Base-by-base conservation (phyloP, 2,797 vertebrate genomes). In the Prionace glauca region DNA sequence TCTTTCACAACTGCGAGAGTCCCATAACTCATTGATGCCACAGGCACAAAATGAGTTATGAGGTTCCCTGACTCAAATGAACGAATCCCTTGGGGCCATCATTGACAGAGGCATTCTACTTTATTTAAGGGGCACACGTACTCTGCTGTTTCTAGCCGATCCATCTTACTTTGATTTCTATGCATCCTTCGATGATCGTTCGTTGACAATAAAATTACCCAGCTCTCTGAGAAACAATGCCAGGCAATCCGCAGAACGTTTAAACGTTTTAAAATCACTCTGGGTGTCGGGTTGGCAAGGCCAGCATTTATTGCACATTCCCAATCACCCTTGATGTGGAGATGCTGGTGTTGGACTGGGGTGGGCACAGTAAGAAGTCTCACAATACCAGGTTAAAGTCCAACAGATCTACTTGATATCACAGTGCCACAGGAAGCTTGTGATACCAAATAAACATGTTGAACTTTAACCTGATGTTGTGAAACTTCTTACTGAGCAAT, bases 41-140 rank as follows among this genome's bases (percentile, higher is more conserved):
- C 50, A 16, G 71, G 93, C 93, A 77, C 93, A 56, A 74, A 72
- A 95, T 95, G 71, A 95, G 41, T 95, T 95, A 74, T 95, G 93
- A 77, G 69, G 45, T 56, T 45, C 69, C n/a, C 56, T 60, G 71
- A 95, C 41, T 14, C 41, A 95, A 72, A 45, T 77, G 71, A 95
- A 74, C 14, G 14, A 95, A 56, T 74, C 90, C 18, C 45, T 60
- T 7, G 45, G 50, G 41, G 14, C 45, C 24, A 95, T 60, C 41
- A n/a, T 50, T 50, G 71, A 95, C 69, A n/a, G 92, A 32, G 93
- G n/a, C 50, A 50, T 95, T 69, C 45, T 56, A 77, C 74, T 94
- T 94, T 94, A 94, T 77, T 95, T 95, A 74, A 95, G 12, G 88
- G 93, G 4, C 71, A 72, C 3, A 0, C 2, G 22, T 24, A 41